Percentiles rank a stretch among this genome's conserved stretches.
Conservation (phyloP, 2,888 invertebrate genomes). For the Volucella inanis region DNA sequence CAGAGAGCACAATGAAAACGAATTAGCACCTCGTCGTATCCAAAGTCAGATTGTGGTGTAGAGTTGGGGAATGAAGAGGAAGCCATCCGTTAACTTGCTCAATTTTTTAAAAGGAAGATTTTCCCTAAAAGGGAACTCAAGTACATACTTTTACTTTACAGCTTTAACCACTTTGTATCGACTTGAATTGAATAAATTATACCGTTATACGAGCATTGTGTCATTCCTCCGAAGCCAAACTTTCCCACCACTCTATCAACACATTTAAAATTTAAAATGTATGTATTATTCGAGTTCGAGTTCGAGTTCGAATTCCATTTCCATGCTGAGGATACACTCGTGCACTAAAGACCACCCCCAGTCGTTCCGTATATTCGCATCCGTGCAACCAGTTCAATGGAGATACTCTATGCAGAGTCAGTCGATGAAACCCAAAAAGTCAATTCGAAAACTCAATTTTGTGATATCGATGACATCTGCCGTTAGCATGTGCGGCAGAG, state of each 20-base stretch:
- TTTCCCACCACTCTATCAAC: constrained; percentile 38
- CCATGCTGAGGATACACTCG: too few relatives aligned
- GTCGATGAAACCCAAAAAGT: constrained; percentile 62
- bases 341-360: too few relatives aligned
- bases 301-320: too few relatives aligned
- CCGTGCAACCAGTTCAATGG: too few relatives aligned
- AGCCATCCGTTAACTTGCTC: not conserved
- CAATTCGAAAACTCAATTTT: constrained; percentile 71
- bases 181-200: constrained; percentile 66
- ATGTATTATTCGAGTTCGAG: constrained; percentile 14
- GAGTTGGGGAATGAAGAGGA: not conserved
- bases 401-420: not conserved
- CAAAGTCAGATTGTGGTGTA: not conserved
- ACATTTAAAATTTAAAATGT: constrained; percentile 61
- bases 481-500: constrained; percentile 16
- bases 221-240: too few relatives aligned
- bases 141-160: constrained; percentile 47
- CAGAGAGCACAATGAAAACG: constrained; percentile 51
- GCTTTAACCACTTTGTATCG: constrained; percentile 34
- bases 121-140: constrained; percentile 42
- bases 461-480: constrained; percentile 70
- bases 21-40: constrained; percentile 58
- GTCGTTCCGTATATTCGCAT: too few relatives aligned
- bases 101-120: not conserved
- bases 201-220: constrained; percentile 41